phyloP scores from a whole-genome alignment of 2,797 vertebrate genomes.

The Mus spretus region DNA sequence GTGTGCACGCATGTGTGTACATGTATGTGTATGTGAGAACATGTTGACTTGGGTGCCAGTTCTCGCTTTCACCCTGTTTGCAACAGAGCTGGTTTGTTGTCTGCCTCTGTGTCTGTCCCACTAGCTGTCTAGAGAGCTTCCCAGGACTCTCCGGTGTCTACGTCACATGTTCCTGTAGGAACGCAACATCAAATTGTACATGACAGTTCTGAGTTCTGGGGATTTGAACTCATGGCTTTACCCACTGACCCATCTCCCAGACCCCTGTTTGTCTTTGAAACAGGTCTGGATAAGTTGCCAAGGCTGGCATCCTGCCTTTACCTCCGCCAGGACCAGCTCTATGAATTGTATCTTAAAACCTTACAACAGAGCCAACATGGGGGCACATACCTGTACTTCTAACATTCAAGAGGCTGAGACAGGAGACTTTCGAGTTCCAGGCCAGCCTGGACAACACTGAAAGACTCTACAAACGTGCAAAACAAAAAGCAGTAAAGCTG shows the following conservation, averaged over 20 bases:
- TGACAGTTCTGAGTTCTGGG: not conserved
- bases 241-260: not conserved
- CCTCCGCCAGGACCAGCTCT: not conserved
- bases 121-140: not conserved
- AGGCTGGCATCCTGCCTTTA: not conserved
- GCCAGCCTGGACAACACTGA: not conserved
- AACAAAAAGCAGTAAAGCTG: not conserved
- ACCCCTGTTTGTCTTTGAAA: not conserved
- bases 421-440: not conserved
- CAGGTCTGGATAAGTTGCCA: not conserved
- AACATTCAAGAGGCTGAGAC: not conserved
- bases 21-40: not conserved
- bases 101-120: not conserved
- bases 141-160: not conserved
- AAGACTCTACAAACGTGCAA: not conserved
- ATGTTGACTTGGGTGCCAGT: not conserved
- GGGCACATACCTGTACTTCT: not conserved
- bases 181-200: too few species aligned
- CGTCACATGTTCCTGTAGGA: not conserved
- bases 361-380: not conserved
- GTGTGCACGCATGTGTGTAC: too few species aligned
- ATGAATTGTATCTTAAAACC: conserved; percentile 10
- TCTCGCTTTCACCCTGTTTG: not conserved
- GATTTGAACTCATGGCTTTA: not conserved
- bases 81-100: not conserved